Evolutionary conservation across 2,113 vertebrate species (phyloP), one percentile per base, ranked within the genome.

Genomic region (Oryzias celebensis): DNA sequence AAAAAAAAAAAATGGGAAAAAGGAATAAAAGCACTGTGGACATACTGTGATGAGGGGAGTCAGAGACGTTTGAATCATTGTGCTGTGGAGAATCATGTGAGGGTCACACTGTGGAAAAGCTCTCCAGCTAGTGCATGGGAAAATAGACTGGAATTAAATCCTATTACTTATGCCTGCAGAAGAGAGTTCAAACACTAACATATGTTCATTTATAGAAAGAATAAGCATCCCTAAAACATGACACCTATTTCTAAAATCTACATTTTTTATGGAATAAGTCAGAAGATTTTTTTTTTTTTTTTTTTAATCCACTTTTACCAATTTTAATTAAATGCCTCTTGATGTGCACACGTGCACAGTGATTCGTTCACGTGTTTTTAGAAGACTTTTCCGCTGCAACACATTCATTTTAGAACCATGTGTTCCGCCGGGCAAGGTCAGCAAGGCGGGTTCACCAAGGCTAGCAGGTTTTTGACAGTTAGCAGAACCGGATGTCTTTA

Each of bases 61-160:
- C 52, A 56, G 64, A 51, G 6, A 53, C 47, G 31, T 31, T 43
- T 41, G 61, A 83, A 61, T 74, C 76, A 81, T 77, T 81, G 58
- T 80, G 69, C 42, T 50, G 56, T 43, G 52, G 60, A n/a, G 67
- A 28, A 77, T 89, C 90, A 90, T 81, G 85, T 89, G 90, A 90
- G 62, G 82, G 85, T 90, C 90, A 91, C 82, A 84, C 17, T 81
- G 86, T 50, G 22, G 20, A 17, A 48, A 8, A 77, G 77, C 75
- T 44, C 66, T 67, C 14, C 18, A 55, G 68, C 54, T 44, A 47
- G 55, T 45, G 63, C 71, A 52, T 78, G 69, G 75, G 75, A 77
- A 73, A 77, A 50, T 22, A 23, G 36, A 42, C 46, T 65, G n/a
- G 41, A 57, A 23, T 7, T 28, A 78, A 78, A 72, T 64, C 66